These are phyloP conservation scores for Urocyon cinereoargenteus DNA, from an alignment of 2,797 vertebrate species.

Conservation along the genomic window DNA sequence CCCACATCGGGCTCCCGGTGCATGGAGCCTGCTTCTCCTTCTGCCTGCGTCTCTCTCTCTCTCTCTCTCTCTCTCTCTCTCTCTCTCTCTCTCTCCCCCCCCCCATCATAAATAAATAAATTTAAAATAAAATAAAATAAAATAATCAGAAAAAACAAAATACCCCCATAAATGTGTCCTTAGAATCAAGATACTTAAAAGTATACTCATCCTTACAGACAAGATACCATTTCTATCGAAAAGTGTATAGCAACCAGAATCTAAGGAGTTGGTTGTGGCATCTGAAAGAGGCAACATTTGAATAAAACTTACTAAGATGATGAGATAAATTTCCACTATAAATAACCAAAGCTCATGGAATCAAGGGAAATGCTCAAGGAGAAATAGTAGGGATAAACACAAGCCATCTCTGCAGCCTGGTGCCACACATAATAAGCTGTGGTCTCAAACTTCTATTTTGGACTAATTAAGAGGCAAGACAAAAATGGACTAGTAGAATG, in stretches of 20 bases:
- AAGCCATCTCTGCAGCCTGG: not conserved
- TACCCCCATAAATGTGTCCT: not conserved
- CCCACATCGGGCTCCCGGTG: too few relatives aligned
- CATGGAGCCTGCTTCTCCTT: too few relatives aligned
- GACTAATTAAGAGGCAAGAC: not conserved
- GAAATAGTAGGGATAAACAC: not conserved
- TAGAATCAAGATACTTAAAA: constrained; percentile 25
- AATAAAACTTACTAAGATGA: constrained; percentile 29
- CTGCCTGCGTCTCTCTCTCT: too few relatives aligned
- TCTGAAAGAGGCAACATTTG: not conserved
- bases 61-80: too few relatives aligned
- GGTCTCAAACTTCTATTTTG: not conserved
- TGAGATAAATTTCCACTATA: not conserved
- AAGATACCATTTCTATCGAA: not conserved
- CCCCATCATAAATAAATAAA: too few relatives aligned
- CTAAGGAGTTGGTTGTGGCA: not conserved
- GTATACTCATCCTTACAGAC: not conserved
- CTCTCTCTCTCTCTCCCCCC: too few relatives aligned
- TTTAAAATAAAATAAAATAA: too few relatives aligned
- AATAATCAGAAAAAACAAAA: not conserved
- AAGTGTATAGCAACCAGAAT: not conserved
- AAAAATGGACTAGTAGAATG: not conserved
- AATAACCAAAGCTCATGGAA: constrained; percentile 48
- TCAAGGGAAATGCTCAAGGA: not conserved
- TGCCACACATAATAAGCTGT: not conserved